A percentile compares a stretch with the other conserved stretches of the same genome.
phyloP scores from a whole-genome alignment of 2,888 invertebrate genomes.

The Drosophila silvestris region DNA sequence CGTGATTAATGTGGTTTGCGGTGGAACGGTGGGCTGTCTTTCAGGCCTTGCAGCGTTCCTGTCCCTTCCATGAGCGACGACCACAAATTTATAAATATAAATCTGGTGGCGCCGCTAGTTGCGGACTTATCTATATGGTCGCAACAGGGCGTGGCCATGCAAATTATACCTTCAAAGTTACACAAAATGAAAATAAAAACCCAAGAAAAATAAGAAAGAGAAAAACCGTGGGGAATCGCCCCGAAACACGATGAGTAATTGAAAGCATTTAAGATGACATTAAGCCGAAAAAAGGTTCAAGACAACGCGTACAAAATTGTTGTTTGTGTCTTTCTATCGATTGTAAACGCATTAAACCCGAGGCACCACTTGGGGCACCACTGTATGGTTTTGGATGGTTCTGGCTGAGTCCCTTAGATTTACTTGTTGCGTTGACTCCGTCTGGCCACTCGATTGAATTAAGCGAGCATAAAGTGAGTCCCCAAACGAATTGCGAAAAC shows the following conservation, averaged over 20 bases:
- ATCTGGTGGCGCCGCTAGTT: conserved; percentile 34
- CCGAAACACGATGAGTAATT: conserved; percentile 59
- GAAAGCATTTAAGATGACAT: conserved; percentile 74
- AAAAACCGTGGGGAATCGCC: conserved; percentile 1
- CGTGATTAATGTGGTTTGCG: conserved; percentile 52
- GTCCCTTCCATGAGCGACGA: conserved; percentile 23
- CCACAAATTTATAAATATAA: conserved; percentile 52
- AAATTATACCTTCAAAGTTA: conserved; percentile 47
- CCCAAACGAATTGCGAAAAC: conserved; percentile 43
- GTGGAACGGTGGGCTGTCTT: conserved; percentile 9
- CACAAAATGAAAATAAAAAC: conserved; percentile 1
- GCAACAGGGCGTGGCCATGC: conserved; percentile 44
- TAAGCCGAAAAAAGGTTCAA: conserved; percentile 67
- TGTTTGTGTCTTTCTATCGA: conserved; percentile 14
- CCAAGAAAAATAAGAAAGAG: not conserved
- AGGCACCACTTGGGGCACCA: conserved; percentile 3
- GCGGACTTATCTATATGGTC: conserved; percentile 44
- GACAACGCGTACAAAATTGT: conserved; percentile 7
- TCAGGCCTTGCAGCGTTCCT: conserved; percentile 25
- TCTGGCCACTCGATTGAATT: conserved; percentile 69
- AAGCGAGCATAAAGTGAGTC: conserved; percentile 56
- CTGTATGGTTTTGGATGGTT: not conserved
- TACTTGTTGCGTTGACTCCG: conserved; percentile 72
- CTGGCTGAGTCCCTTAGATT: conserved; percentile 34
- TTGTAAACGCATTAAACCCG: conserved; percentile 44